A percentile compares a stretch with the other conserved stretches of the same genome.
These are phyloP conservation scores for Xenopus tropicalis DNA, from an alignment of 2,113 vertebrate species.

Conservation along the genomic window UCB_Xtro_10.0 CM004446.2:140519001-140519500, in stretches of 20 bases:
- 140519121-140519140: neutral
- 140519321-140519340: constrained; percentile 30
- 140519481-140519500: constrained; percentile 63
- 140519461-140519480: constrained; percentile 77
- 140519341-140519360: constrained; percentile 66
- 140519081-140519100: too few species aligned
- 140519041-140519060: too few species aligned
- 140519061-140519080: too few species aligned
- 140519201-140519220: constrained; percentile 11
- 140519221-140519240: constrained; percentile 46
- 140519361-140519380: constrained; percentile 74
- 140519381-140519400: constrained; percentile 83
- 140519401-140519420: constrained; percentile 78
- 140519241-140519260: constrained; percentile 48
- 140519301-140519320: constrained; percentile 66
- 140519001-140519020: too few species aligned
- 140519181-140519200: neutral
- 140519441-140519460: constrained; percentile 69
- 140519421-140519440: constrained; percentile 70
- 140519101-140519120: neutral
- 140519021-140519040: too few species aligned
- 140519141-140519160: neutral
- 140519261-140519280: constrained; percentile 60
- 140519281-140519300: constrained; percentile 56
- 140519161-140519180: neutral